Base-by-base conservation (phyloP, 2,888 invertebrate species). In the Crematogaster levior region DNA sequence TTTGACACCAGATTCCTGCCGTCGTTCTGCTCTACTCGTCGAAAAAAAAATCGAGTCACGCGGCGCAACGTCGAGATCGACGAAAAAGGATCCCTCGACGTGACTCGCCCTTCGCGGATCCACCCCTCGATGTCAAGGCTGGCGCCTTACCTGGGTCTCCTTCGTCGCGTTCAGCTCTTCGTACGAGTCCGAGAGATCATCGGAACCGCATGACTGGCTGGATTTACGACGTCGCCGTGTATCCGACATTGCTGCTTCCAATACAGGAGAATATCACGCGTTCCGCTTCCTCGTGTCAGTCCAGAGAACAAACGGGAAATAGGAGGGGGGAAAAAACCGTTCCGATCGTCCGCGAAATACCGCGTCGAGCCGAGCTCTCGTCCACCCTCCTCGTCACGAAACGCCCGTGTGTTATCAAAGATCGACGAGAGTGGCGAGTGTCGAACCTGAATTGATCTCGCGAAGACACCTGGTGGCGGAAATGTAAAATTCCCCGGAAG, bases 131-230 rank as follows among this genome's bases (percentile, higher is more conserved):
- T 6, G 34, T 6, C 34, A 34, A 34, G 34, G 34, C 4, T 34
- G 34, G 34, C 3, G 3, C 34, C 21, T 21, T 90, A 94, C 94
- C 92, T 93, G 93, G n/a, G 92, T 93, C 83, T 93, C 94, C 84
- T 93, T 94, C 61, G 94, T 92, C 37, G 91, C 90, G 81, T 93
- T 94, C 63, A 93, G 88, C 60, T 94, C 94, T 40, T 94, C 94
- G 85, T 90, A 92, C 18, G 94, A 94, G 56, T 93, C 94, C 21
- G 94, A 94, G 12, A 93, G 90, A 85, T 94, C 94, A 83, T 94
- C 94, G 15, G 94, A 94, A 75, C 91, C 93, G 37, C 92, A 93
- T 56, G 94, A 94, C 75, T 93, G 92, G 81, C 91, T 88, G 46
- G 92, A 92, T 85, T 92, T 93, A 84, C 93, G 92, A 83, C 94